These are phyloP conservation scores for Oxyscelio sp. DNA, from an alignment of 2,888 invertebrate genomes.

Conservation along the genomic window DNA sequence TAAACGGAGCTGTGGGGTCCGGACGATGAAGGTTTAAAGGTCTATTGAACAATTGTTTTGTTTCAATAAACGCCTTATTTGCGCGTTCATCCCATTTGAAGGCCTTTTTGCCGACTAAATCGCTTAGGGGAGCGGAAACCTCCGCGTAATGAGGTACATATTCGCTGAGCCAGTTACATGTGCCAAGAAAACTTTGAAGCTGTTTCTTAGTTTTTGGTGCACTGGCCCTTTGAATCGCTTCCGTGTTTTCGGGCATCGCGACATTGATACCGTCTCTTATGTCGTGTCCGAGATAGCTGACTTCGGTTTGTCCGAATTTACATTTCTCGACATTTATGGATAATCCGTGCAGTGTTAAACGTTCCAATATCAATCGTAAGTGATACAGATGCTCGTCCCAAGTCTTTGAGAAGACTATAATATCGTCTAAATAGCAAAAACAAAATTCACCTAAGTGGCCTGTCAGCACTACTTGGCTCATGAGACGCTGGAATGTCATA, in stretches of 20 bases:
- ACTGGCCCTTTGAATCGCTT: conserved; percentile 16
- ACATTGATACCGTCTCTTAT: not conserved
- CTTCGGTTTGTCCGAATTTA: conserved; percentile 63
- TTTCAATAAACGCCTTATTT: conserved; percentile 26
- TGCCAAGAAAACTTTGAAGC: conserved; percentile 15
- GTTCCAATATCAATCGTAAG: too few relatives aligned
- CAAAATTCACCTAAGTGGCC: too few relatives aligned
- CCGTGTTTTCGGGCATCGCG: not conserved
- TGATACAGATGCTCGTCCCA: too few relatives aligned
- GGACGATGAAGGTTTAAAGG: not conserved
- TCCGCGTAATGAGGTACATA: conserved; percentile 21
- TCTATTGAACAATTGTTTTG: conserved; percentile 12
- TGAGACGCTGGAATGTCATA: too few relatives aligned
- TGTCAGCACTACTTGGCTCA: too few relatives aligned
- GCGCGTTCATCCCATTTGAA: too few relatives aligned
- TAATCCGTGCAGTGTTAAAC: too few relatives aligned
- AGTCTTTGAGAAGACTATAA: too few relatives aligned
- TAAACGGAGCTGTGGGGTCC: not conserved
- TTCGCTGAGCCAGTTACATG: conserved; percentile 63
- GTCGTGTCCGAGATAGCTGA: conserved; percentile 77
- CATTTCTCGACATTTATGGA: too few relatives aligned
- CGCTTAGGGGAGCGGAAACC: too few relatives aligned
- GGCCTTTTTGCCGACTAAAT: not conserved
- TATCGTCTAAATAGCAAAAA: too few relatives aligned
- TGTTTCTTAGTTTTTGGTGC: conserved; percentile 18